Percentiles rank a stretch among this genome's conserved stretches.
Evolutionary conservation across 1,140 invertebrate genomes (phyloP).

Genomic region (Drosophila ironensis): DNA sequence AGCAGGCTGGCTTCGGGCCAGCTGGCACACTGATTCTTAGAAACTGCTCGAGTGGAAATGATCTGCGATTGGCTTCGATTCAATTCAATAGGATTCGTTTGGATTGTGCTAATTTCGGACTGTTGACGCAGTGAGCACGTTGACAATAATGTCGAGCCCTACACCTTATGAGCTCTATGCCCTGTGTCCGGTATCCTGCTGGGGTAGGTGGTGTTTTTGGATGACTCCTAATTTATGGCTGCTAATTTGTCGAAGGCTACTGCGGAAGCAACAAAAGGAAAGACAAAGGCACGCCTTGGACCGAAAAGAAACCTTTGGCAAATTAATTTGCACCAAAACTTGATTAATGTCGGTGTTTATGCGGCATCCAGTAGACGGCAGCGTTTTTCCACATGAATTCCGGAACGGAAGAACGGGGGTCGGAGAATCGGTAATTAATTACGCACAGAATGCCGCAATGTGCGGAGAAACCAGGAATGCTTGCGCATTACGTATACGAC

Average conservation of each 20-base stretch:
- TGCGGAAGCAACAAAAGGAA: background rate
- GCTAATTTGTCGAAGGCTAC: slow-evolving; percentile 41
- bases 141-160: slow-evolving; percentile 39
- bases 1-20: slow-evolving; percentile 28
- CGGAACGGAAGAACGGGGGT: slow-evolving; percentile 8
- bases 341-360: slow-evolving; percentile 56
- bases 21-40: slow-evolving; percentile 32
- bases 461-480: slow-evolving; percentile 6
- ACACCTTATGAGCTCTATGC: slow-evolving; percentile 18
- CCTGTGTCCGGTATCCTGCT: background rate
- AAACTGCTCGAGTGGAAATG: slow-evolving; percentile 54
- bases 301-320: slow-evolving; percentile 35
- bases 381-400: slow-evolving; percentile 31
- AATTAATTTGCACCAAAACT: slow-evolving; percentile 59
- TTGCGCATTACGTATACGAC: slow-evolving; percentile 35
- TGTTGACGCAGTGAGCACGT: slow-evolving; percentile 28
- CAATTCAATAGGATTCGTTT: slow-evolving; percentile 49
- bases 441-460: slow-evolving; percentile 29
- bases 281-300: background rate
- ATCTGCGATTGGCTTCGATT: slow-evolving; percentile 53
- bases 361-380: slow-evolving; percentile 7
- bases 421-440: slow-evolving; percentile 52
- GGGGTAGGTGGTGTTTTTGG: background rate
- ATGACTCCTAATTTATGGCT: slow-evolving; percentile 41
- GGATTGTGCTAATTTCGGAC: slow-evolving; percentile 53